phyloP scores from a whole-genome alignment of 2,888 invertebrate genomes.

The Minunthozetes semirufus region DNA sequence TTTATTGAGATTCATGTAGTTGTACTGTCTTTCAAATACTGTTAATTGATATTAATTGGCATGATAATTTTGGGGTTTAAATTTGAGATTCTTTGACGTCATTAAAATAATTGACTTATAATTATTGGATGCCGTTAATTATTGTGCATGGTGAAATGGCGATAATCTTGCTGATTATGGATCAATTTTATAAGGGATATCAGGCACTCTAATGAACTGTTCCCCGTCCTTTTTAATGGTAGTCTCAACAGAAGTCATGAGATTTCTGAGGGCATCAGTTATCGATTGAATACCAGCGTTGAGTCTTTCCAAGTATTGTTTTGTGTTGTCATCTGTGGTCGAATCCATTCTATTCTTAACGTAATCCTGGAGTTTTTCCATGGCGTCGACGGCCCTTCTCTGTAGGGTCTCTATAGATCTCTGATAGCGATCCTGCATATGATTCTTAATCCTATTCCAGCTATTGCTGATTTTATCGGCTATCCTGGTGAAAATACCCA shows the following conservation, averaged over 20 bases:
- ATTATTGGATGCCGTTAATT: too few species aligned
- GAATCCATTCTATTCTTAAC: neutral
- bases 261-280: neutral
- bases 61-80: too few species aligned
- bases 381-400: neutral
- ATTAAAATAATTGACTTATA: too few species aligned
- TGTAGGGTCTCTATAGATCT: neutral
- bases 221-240: neutral
- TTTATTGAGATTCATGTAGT: too few species aligned
- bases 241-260: neutral
- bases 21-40: too few species aligned
- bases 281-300: neutral
- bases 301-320: neutral
- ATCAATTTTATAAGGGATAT: neutral
- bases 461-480: neutral
- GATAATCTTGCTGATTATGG: neutral
- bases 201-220: neutral
- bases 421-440: slow-evolving; percentile 10
- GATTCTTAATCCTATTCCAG: neutral
- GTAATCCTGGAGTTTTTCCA: neutral
- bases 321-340: neutral
- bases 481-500: neutral
- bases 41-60: too few species aligned
- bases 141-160: too few species aligned
- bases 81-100: too few species aligned